Percentiles rank a stretch among this genome's conserved stretches.
Conservation (phyloP, 2,797 vertebrate species). For the Mastacembelus armatus region DNA sequence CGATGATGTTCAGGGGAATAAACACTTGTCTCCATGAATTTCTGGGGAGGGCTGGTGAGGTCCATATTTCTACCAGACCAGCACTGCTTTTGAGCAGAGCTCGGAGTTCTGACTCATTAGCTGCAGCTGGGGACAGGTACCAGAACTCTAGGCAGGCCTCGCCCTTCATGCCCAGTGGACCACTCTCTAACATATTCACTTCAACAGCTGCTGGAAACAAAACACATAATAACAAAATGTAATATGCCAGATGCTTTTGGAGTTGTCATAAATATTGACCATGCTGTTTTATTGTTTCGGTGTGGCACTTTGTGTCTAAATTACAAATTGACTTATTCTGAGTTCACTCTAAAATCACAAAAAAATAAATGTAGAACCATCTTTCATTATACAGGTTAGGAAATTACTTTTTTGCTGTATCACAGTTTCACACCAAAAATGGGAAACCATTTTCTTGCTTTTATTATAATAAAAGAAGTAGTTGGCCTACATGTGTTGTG, state of each 20-base stretch:
- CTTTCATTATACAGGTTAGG: not conserved
- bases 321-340: not conserved
- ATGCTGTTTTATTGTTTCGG: not conserved
- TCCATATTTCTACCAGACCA: slow-evolving; percentile 78
- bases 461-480: slow-evolving; percentile 35
- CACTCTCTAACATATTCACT: slow-evolving; percentile 80
- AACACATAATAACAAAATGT: not conserved
- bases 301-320: not conserved
- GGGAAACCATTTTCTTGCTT: not conserved
- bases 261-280: not conserved
- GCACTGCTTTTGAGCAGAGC: slow-evolving; percentile 72
- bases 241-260: not conserved
- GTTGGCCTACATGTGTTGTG: slow-evolving; percentile 32
- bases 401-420: slow-evolving; percentile 14
- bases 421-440: slow-evolving; percentile 21
- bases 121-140: slow-evolving; percentile 81
- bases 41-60: slow-evolving; percentile 61
- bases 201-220: slow-evolving; percentile 65
- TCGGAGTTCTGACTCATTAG: slow-evolving; percentile 75
- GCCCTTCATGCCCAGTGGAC: slow-evolving; percentile 63
- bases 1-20: slow-evolving; percentile 66
- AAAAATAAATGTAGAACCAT: not conserved
- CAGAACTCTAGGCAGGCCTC: slow-evolving; percentile 89
- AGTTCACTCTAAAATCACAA: slow-evolving; percentile 13
- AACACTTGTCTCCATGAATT: slow-evolving; percentile 83